Evolutionary conservation across 2,113 vertebrate species (phyloP), one percentile per base, ranked within the genome.

Genomic region (Sphaerodactylus townsendi): DNA sequence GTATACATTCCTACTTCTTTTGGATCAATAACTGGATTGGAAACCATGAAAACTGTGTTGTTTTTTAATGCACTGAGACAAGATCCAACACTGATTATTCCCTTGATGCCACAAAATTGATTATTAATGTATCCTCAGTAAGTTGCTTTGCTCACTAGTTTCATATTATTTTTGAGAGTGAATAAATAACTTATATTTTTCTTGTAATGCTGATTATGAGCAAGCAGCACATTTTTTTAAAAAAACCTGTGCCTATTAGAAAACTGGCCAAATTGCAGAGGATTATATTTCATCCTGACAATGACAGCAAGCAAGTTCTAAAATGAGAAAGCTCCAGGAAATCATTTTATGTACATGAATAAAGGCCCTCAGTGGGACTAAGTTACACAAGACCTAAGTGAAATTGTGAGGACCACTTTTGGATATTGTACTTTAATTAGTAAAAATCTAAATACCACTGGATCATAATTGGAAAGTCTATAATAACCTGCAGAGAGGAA

Each of bases 391-490:
- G 87, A 81, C 10, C 5, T 84, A 77, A 92, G 77, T 91, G 87
- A 91, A 88, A 84, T 84, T 80, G 85, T 80, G 62, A 65, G 35
- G 87, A 88, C 87, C 80, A 35, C 0, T 70, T 91, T 93, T 76
- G 39, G 77, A 59, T 81, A 66, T 85, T 70, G 77, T 87, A 90
- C 89, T 94, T 93, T 93, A 95, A 94, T 95, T 95, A 93, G 92
- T 93, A 84, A 95, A 93, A 90, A 78, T 15, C 1, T 39, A 90
- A 90, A 91, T 92, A 87, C 86, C 90, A 75, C 88, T 84, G 72
- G 91, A 82, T 62, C 88, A 72, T 92, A 94, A 94, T 86, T 95
- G 89, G 86, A 91, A 94, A 91, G 82, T 91, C 90, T 94, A 64
- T 92, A 88, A 75, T 86, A 85, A 79, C 82, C 82, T 84, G 23